Evolutionary conservation across 2,113 vertebrate species (phyloP).

Genomic region (Spizaetus ornatus): DNA sequence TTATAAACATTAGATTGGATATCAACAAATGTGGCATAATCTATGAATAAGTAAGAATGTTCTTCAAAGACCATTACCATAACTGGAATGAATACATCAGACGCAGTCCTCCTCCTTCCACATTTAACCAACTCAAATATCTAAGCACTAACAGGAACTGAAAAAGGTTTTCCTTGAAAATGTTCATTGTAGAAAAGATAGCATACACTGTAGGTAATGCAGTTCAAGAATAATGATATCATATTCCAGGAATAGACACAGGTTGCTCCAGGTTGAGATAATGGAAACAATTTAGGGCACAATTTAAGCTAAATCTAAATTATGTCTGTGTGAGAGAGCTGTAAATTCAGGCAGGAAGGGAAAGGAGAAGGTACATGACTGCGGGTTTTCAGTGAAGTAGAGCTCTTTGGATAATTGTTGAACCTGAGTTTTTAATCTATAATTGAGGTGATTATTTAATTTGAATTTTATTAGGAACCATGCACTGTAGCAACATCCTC

Average conservation of each 20-base stretch:
- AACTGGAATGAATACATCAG: neutral
- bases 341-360: neutral
- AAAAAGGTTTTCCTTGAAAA: neutral
- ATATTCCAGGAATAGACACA: constrained; percentile 28
- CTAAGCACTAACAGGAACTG: neutral
- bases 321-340: neutral
- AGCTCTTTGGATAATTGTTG: constrained; percentile 11
- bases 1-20: neutral
- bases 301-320: constrained; percentile 32
- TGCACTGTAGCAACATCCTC: neutral
- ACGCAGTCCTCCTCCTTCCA: neutral
- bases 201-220: neutral
- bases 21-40: neutral
- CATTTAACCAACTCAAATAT: neutral
- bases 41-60: neutral
- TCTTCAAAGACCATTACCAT: neutral
- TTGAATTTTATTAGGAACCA: constrained; percentile 43
- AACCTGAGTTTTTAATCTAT: constrained; percentile 43
- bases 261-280: neutral
- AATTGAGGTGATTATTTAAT: constrained; percentile 52
- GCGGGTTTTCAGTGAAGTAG: neutral
- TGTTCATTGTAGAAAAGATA: neutral
- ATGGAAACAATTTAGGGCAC: constrained; percentile 1
- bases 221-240: constrained; percentile 2
- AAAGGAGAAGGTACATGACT: neutral